Evolutionary conservation across 2,797 vertebrate species (phyloP), one percentile per base, ranked within the genome.

Genomic region (Neosalanx taihuensis): DNA sequence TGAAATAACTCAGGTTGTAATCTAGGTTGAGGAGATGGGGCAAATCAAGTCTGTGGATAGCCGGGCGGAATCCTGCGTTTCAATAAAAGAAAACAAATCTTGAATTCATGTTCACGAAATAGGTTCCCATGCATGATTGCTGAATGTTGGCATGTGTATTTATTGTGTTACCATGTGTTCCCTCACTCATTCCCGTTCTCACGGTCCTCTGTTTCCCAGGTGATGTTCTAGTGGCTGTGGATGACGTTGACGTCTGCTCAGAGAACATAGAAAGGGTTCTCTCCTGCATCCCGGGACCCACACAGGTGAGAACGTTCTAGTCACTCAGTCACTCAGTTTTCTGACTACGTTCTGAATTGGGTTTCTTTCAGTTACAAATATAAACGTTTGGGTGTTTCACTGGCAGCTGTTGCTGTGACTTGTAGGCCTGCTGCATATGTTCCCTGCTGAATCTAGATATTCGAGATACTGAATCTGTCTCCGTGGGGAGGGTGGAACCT

Each of bases 201-300:
- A 13, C 10, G 12, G 1, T 37, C 81, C 49, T 76, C 60, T 76
- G 31, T 83, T n/a, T 72, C 84, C 71, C 84, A 99, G 97, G 97
- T 46, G 97, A 99, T 72, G 89, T 88, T 67, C 94, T 99, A 4
- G 84, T 97, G 71, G 96, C 98, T 0, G 94, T 99, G 79, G 97
- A 98, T 2, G 96, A 97, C 71, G 96, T 98, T 35, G 97, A 96
- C 15, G 98, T 99, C 78, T 95, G 93, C 51, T 89, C 92, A 2
- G 97, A 99, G 88, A 99, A 98, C 86, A 98, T 99, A 4, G 95
- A 99, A 86, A 91, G 95, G 71, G 95, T 99, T 89, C 90, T 99
- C 63, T 98, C 97, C 74, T 96, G 96, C 84, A 95, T 99, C 81
- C 95, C 95, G 7, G 96, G 96, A 53, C 97, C 97, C 20, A 95